Conservation (phyloP, 2,113 vertebrate species). For the Cichladusa arquata region DNA sequence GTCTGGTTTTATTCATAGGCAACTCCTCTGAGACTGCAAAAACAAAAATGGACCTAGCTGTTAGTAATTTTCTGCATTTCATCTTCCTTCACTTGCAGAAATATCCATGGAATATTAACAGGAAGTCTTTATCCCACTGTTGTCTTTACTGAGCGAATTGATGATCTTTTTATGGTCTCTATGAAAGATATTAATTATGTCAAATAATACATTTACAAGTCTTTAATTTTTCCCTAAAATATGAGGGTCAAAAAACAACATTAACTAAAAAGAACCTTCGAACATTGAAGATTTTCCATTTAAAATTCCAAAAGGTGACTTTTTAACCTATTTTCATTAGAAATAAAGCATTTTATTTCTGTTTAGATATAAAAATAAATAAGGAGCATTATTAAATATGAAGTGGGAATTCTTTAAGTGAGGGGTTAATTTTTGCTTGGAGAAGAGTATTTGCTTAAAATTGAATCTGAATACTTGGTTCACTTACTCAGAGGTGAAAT, state of each 20-base stretch:
- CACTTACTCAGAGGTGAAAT: neutral
- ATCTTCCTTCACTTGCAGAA: neutral
- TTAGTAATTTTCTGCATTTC: neutral
- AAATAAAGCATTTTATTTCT: neutral
- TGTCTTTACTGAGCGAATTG: neutral
- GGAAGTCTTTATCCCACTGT: neutral
- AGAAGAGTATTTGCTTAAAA: neutral
- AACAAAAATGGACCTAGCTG: neutral
- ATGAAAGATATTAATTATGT: neutral
- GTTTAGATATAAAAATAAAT: neutral
- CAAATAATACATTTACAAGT: neutral
- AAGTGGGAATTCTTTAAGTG: neutral
- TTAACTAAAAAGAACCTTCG: neutral
- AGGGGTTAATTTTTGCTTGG: neutral
- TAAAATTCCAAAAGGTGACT: neutral
- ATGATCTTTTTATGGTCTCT: neutral
- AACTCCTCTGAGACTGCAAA: neutral
- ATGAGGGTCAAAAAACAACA: neutral
- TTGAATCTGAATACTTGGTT: neutral
- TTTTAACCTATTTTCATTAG: neutral
- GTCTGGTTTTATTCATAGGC: neutral
- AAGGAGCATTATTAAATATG: neutral
- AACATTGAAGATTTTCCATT: neutral
- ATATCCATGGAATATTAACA: neutral
- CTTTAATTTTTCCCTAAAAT: neutral